Evolutionary conservation across 2,888 invertebrate species (phyloP).

Genomic region (Diabrotica balteata): DNA sequence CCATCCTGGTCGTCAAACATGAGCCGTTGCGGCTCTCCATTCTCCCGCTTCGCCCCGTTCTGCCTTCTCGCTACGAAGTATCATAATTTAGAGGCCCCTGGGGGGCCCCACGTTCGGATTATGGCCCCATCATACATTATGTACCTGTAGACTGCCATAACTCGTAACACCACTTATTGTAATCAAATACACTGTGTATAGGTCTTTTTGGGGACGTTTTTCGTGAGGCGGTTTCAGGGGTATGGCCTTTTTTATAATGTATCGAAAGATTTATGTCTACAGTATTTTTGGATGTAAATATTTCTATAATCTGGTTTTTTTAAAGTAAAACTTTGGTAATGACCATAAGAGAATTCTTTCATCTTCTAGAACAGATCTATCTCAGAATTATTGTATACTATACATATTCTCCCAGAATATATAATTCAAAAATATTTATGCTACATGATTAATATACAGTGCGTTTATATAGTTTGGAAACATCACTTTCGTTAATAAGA

Average conservation of each 20-base stretch:
- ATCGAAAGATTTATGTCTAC: background rate
- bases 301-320: too few relatives aligned
- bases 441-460: too few relatives aligned
- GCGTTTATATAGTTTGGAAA: too few relatives aligned
- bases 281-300: background rate
- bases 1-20: slow-evolving; percentile 17
- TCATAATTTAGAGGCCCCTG: slow-evolving; percentile 46
- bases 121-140: slow-evolving; percentile 48
- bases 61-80: slow-evolving; percentile 36
- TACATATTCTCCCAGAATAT: too few relatives aligned
- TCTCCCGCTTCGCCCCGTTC: slow-evolving; percentile 10
- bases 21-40: slow-evolving; percentile 7
- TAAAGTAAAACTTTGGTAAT: too few relatives aligned
- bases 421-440: too few relatives aligned
- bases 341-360: too few relatives aligned
- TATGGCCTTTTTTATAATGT: background rate
- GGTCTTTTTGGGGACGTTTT: slow-evolving; percentile 10
- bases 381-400: too few relatives aligned
- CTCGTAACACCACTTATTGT: slow-evolving; percentile 48
- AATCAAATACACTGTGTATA: slow-evolving; percentile 42
- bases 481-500: too few relatives aligned
- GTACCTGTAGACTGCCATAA: slow-evolving; percentile 47
- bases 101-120: slow-evolving; percentile 47
- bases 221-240: slow-evolving; percentile 1
- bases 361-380: too few relatives aligned